These are phyloP conservation scores for Ochropleura leucogaster DNA, from an alignment of 2,888 invertebrate species.

Conservation along the genomic window DNA sequence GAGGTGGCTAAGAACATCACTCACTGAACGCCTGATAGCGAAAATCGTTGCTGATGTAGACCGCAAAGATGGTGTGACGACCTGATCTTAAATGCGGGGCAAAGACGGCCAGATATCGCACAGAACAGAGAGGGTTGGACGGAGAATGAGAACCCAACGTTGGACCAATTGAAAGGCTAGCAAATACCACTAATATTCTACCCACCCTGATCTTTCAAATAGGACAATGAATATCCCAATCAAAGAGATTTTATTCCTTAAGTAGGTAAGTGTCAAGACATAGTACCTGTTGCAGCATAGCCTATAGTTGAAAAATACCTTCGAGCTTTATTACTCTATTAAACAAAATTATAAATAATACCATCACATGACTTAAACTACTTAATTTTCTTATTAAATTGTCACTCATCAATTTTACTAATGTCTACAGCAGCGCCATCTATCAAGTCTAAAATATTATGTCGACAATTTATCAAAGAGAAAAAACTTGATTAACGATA, in stretches of 20 bases:
- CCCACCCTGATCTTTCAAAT: background rate
- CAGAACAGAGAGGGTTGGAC: no score
- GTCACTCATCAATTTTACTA: slow-evolving; percentile 60
- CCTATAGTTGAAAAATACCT: slow-evolving; percentile 3
- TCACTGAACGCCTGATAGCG: no score
- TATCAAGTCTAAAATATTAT: slow-evolving; percentile 58
- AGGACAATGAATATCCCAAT: background rate
- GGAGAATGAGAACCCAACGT: no score
- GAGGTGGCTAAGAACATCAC: no score
- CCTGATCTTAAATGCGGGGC: no score
- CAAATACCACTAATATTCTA: no score
- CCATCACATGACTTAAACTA: slow-evolving; percentile 39
- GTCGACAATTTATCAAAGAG: slow-evolving; percentile 54
- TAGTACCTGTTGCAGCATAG: background rate
- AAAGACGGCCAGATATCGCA: no score
- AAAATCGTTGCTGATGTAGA: no score
- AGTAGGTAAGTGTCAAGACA: background rate
- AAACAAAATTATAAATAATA: slow-evolving; percentile 39
- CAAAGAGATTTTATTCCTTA: background rate
- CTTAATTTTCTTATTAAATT: slow-evolving; percentile 60
- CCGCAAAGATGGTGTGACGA: no score
- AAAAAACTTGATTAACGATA: slow-evolving; percentile 64
- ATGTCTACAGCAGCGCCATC: slow-evolving; percentile 44
- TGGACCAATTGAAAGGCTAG: no score
- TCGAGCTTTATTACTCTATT: slow-evolving; percentile 18